Conservation (phyloP, 1,140 invertebrate genomes). For the Pachyrhynchus sulphureomaculatus region DNA sequence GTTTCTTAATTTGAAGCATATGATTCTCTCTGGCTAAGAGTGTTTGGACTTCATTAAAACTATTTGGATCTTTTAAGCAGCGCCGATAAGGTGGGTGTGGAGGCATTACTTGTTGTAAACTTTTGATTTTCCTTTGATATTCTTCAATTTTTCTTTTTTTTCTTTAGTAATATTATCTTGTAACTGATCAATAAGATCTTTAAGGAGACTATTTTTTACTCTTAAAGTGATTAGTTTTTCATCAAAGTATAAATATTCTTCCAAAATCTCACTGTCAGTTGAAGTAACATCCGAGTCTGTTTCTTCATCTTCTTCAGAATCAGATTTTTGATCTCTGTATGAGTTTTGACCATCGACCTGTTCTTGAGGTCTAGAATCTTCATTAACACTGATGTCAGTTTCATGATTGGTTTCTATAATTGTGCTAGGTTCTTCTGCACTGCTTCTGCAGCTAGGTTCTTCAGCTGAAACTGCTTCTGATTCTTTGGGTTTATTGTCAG, state of each 20-base stretch:
- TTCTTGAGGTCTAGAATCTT: background rate
- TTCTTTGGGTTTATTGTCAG: too few relatives aligned
- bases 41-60: constrained; percentile 45
- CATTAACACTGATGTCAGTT: background rate
- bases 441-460: too few relatives aligned
- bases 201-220: constrained; percentile 43
- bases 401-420: constrained; percentile 3
- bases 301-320: constrained; percentile 14
- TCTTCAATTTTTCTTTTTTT: constrained; percentile 41
- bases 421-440: background rate
- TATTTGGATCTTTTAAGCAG: constrained; percentile 32
- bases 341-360: background rate
- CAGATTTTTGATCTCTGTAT: background rate
- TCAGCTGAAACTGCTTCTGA: too few relatives aligned
- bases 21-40: constrained; percentile 48
- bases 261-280: constrained; percentile 17
- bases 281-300: constrained; percentile 12
- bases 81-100: background rate
- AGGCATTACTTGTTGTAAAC: constrained; percentile 3
- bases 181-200: constrained; percentile 39
- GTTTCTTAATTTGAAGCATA: constrained; percentile 51
- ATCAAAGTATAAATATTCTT: constrained; percentile 31
- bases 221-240: constrained; percentile 38
- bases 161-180: constrained; percentile 39
- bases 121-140: constrained; percentile 31